Percentiles rank a stretch among this genome's conserved stretches.
Evolutionary conservation across 1,140 invertebrate genomes (phyloP).

Genomic region (Heterodera carotae): DNA sequence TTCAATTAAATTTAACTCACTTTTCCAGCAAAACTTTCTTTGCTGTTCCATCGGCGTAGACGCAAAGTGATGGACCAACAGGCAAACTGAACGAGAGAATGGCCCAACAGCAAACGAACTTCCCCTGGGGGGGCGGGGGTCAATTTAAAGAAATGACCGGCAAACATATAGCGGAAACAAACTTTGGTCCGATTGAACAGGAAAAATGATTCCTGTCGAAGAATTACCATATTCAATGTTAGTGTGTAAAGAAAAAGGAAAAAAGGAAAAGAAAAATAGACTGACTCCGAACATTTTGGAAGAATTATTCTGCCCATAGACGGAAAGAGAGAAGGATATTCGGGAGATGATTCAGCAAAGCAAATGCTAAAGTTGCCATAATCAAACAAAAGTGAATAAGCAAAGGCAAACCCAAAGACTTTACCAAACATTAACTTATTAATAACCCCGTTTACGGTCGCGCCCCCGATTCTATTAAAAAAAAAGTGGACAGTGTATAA

Average conservation of each 20-base stretch:
- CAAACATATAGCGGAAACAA: not conserved
- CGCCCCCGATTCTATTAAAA: too few relatives aligned
- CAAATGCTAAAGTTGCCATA: too few relatives aligned
- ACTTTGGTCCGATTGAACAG: constrained; percentile 12
- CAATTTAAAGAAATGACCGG: not conserved
- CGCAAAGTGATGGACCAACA: constrained; percentile 32
- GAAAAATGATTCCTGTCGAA: constrained; percentile 2
- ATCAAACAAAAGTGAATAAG: not conserved
- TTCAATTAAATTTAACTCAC: constrained; percentile 21
- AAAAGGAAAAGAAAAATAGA: not conserved
- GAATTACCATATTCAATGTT: constrained; percentile 7
- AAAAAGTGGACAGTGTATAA: too few relatives aligned
- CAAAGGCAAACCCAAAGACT: not conserved
- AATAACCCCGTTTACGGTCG: too few relatives aligned
- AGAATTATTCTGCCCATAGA: not conserved
- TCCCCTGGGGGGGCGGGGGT: constrained; percentile 14
- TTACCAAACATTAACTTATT: too few relatives aligned
- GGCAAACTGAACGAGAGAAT: constrained; percentile 35
- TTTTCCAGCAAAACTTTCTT: constrained; percentile 42
- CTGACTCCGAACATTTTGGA: not conserved
- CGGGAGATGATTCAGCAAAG: not conserved
- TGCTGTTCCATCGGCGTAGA: constrained; percentile 42
- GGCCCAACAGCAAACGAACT: constrained; percentile 26
- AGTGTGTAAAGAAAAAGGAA: not conserved
- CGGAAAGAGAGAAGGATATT: not conserved